Percentiles rank a stretch among this genome's conserved stretches.
Evolutionary conservation across 2,113 vertebrate species (phyloP).

Genomic region (Cynopterus brachyotis): DNA sequence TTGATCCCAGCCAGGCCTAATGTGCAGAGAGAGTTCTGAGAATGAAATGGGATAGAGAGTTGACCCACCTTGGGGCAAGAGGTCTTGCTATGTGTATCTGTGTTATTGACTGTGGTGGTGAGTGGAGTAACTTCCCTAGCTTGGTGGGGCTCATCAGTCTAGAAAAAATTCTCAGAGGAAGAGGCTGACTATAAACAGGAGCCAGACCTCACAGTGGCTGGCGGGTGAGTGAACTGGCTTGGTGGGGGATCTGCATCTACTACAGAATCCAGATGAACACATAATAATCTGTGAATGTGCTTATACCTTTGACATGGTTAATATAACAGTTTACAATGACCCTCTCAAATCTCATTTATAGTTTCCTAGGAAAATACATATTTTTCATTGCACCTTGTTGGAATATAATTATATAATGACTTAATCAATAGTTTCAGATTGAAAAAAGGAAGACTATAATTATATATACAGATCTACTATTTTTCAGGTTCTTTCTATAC

Average conservation of each 20-base stretch:
- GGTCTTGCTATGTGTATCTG: not conserved
- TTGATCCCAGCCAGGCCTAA: not conserved
- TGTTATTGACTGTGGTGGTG: not conserved
- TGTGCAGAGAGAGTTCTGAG: not conserved
- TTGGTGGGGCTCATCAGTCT: not conserved
- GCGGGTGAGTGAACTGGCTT: not conserved
- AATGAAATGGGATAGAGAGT: not conserved
- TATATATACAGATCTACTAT: not conserved
- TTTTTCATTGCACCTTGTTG: not conserved
- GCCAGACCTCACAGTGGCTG: not conserved
- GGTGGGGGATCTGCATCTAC: not conserved
- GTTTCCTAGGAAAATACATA: not conserved
- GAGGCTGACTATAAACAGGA: not conserved
- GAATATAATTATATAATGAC: not conserved
- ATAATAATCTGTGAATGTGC: not conserved
- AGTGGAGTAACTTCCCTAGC: not conserved
- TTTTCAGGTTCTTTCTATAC: not conserved
- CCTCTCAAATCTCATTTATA: not conserved
- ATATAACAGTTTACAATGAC: not conserved
- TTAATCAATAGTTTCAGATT: slow-evolving; percentile 9
- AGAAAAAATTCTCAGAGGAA: not conserved
- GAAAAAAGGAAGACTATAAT: not conserved
- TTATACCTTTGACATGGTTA: not conserved
- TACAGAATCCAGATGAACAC: not conserved
- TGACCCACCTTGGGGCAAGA: not conserved